These are phyloP conservation scores for Haliaeetus leucogaster DNA, from an alignment of 2,113 vertebrate genomes.

Conservation along the genomic window DNA sequence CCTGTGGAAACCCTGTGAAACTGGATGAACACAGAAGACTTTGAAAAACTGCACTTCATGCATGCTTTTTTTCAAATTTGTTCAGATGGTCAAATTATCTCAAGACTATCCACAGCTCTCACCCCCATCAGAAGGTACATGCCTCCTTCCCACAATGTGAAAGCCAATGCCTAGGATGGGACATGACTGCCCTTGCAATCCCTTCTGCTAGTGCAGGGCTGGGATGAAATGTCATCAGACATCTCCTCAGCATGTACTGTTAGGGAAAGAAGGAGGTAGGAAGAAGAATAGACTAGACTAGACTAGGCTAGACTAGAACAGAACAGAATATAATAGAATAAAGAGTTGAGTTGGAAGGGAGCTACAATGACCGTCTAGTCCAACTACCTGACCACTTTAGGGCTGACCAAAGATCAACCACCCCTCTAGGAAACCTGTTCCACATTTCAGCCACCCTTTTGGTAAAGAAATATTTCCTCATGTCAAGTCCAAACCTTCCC, in stretches of 20 bases:
- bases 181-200: neutral
- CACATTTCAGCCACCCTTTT: neutral
- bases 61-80: neutral
- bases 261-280: neutral
- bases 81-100: too few species aligned
- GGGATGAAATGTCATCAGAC: too few species aligned
- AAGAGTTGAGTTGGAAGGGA: neutral
- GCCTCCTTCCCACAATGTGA: neutral
- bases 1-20: neutral
- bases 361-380: neutral
- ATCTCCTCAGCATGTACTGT: too few species aligned
- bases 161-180: neutral
- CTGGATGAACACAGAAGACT: neutral
- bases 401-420: neutral
- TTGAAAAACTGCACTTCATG: neutral
- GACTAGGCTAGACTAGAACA: too few species aligned
- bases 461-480: neutral
- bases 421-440: neutral
- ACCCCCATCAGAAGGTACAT: too few species aligned
- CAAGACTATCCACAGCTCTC: too few species aligned
- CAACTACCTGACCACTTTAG: neutral
- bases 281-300: neutral
- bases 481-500: neutral
- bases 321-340: too few species aligned
- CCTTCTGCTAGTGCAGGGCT: too few species aligned